phyloP scores from a whole-genome alignment of 2,888 invertebrate genomes.

The Cerastis leucographa region DNA sequence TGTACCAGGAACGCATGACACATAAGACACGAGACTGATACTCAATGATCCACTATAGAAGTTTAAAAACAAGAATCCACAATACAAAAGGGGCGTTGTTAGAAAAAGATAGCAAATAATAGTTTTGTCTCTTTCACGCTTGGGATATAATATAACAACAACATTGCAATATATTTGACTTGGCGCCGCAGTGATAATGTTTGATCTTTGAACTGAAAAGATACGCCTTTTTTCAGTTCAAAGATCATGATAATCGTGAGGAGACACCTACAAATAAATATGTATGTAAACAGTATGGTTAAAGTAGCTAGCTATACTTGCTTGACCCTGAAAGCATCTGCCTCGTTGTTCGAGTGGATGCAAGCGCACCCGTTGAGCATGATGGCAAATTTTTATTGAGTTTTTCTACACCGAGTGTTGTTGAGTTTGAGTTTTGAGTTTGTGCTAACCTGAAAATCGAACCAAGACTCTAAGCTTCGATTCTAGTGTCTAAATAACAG shows the following conservation, averaged over 20 bases:
- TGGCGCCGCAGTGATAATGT: conserved; percentile 16
- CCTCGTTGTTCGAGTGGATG: background rate
- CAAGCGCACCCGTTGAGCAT: background rate
- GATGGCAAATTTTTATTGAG: background rate
- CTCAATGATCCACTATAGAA: background rate
- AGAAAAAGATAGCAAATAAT: background rate
- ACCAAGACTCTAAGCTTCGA: background rate
- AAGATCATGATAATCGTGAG: background rate
- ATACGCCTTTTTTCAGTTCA: too few species aligned
- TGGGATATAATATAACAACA: background rate
- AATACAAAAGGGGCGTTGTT: background rate
- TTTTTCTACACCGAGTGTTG: too few species aligned
- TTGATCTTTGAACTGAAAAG: conserved; percentile 27
- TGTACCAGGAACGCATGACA: background rate
- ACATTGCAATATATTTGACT: conserved; percentile 6
- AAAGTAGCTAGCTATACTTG: background rate
- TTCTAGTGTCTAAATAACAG: background rate
- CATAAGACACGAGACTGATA: background rate
- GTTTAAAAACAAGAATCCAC: too few species aligned
- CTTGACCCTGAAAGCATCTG: background rate
- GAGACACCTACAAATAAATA: background rate
- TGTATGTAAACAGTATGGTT: background rate
- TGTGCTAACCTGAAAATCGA: background rate
- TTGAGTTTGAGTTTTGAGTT: too few species aligned
- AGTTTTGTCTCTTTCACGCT: background rate